Evolutionary conservation across 2,113 vertebrate species (phyloP).

Genomic region (Apistogramma diplotaenia): DNA sequence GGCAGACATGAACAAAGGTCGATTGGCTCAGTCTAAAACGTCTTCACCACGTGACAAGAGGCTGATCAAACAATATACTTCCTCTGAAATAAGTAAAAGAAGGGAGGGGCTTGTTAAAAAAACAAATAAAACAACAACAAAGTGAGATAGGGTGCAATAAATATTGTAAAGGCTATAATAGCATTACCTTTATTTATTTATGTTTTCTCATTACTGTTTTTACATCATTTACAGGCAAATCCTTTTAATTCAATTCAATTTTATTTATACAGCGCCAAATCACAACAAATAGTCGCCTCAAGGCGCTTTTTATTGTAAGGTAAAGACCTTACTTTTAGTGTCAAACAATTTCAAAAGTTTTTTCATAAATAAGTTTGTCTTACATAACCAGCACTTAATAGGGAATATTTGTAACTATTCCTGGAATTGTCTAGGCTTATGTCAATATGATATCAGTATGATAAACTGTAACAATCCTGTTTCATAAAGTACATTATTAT

Average conservation of each 20-base stretch:
- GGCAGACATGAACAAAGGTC: constrained; percentile 58
- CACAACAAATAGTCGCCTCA: too few species aligned
- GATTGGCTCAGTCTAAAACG: not conserved
- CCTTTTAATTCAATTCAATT: too few species aligned
- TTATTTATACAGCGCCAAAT: too few species aligned
- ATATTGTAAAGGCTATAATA: not conserved
- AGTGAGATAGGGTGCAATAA: not conserved
- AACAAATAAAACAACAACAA: not conserved
- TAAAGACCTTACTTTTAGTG: too few species aligned
- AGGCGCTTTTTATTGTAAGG: too few species aligned
- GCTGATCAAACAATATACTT: not conserved
- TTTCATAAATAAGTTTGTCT: too few species aligned
- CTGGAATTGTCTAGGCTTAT: not conserved
- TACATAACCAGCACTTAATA: too few species aligned
- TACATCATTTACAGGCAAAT: too few species aligned
- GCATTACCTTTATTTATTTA: not conserved
- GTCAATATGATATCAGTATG: not conserved
- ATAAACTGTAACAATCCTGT: not conserved
- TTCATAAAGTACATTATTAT: not conserved
- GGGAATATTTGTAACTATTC: not conserved
- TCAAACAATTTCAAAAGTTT: too few species aligned
- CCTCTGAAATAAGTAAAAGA: not conserved
- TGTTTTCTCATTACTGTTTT: not conserved
- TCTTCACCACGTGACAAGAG: not conserved
- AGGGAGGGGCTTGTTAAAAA: too few species aligned